Evolutionary conservation across 2,888 invertebrate species (phyloP).

Genomic region (Leucoma salicis): DNA sequence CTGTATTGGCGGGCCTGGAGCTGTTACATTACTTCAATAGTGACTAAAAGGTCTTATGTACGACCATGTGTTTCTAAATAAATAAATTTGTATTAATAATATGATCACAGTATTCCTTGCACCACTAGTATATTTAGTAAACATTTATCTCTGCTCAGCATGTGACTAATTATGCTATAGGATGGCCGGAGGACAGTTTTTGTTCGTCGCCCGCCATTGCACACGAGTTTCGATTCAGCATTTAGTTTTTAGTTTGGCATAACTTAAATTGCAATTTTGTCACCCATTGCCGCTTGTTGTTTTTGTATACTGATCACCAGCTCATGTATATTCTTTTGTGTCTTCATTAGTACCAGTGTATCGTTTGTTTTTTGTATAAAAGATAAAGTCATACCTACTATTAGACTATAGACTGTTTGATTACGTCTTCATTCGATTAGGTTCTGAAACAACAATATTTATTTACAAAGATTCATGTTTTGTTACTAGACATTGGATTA

Average conservation of each 20-base stretch:
- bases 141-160: slow-evolving; percentile 54
- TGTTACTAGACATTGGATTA: too few species aligned
- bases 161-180: slow-evolving; percentile 73
- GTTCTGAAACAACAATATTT: slow-evolving; percentile 3
- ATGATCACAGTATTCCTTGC: too few species aligned
- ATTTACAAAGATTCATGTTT: too few species aligned
- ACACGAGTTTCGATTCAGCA: slow-evolving; percentile 53
- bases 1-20: too few species aligned
- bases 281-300: slow-evolving; percentile 55
- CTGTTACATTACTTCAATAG: too few species aligned
- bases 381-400: too few species aligned
- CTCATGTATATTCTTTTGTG: slow-evolving; percentile 65
- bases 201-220: slow-evolving; percentile 50
- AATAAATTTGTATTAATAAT: too few species aligned
- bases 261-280: slow-evolving; percentile 80
- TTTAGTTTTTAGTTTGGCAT: slow-evolving; percentile 71
- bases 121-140: not conserved
- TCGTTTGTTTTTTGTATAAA: slow-evolving; percentile 36
- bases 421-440: slow-evolving; percentile 34
- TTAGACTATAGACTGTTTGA: slow-evolving; percentile 44
- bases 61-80: too few species aligned
- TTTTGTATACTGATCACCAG: slow-evolving; percentile 55
- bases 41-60: too few species aligned
- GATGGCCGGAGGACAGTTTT: slow-evolving; percentile 63
- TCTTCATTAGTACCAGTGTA: slow-evolving; percentile 67